phyloP scores from a whole-genome alignment of 2,113 vertebrate species.

The Apeltes quadracus region DNA sequence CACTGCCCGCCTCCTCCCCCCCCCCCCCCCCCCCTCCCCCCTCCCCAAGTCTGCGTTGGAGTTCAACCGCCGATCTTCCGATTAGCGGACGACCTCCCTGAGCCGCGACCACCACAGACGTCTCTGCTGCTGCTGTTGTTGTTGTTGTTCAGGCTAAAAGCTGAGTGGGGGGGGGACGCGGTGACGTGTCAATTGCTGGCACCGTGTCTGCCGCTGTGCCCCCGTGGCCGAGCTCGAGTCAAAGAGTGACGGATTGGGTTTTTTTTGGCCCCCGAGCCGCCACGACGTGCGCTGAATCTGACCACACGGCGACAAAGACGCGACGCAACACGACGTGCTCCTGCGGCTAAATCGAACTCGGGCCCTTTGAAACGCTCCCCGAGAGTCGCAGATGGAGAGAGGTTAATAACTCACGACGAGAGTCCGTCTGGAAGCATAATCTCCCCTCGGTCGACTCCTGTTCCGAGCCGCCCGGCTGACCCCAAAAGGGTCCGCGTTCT shows the following conservation, averaged over 20 bases:
- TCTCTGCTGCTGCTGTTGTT: background rate
- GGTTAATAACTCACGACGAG: too few relatives aligned
- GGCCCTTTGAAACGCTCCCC: too few relatives aligned
- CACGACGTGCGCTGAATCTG: slow-evolving; percentile 31
- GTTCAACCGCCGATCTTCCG: background rate
- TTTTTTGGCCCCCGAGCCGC: slow-evolving; percentile 43
- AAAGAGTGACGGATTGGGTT: slow-evolving; percentile 44
- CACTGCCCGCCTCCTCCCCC: too few relatives aligned
- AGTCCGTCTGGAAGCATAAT: slow-evolving; percentile 47
- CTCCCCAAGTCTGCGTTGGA: too few relatives aligned
- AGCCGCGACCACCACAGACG: background rate
- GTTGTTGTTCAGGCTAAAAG: slow-evolving; percentile 41
- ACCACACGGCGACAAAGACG: too few relatives aligned
- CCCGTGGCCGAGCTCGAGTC: slow-evolving; percentile 17
- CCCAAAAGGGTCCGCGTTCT: slow-evolving; percentile 43
- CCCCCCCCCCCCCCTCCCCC: too few relatives aligned
- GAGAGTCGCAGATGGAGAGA: too few relatives aligned
- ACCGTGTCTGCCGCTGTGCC: slow-evolving; percentile 33
- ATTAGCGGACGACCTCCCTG: background rate
- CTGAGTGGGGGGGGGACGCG: slow-evolving; percentile 36
- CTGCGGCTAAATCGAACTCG: too few relatives aligned
- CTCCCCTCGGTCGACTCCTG: slow-evolving; percentile 51
- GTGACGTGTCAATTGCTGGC: slow-evolving; percentile 63
- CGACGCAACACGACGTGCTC: too few relatives aligned
- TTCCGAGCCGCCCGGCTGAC: slow-evolving; percentile 49